These are phyloP conservation scores for Glossosoma conforme DNA, from an alignment of 1,140 invertebrate species.

Conservation along the genomic window DNA sequence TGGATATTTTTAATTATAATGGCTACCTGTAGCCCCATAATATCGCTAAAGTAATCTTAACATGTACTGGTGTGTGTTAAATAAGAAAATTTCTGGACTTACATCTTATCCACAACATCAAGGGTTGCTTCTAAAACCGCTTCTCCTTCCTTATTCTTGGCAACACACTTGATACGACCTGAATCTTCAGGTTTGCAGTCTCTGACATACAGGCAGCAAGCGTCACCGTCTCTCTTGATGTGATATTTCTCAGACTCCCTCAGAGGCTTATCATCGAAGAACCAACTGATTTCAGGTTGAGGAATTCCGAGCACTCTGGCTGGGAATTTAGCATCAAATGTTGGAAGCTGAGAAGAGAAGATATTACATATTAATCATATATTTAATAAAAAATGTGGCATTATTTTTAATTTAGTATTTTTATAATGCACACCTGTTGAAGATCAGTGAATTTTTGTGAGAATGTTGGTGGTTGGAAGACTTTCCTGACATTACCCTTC, in stretches of 20 bases:
- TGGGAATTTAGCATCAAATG: constrained; percentile 73
- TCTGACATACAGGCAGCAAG: constrained; percentile 67
- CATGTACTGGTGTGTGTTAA: too few relatives aligned
- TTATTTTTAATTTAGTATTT: background rate
- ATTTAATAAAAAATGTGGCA: background rate
- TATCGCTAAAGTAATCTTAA: too few relatives aligned
- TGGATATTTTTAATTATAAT: too few relatives aligned
- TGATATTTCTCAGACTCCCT: constrained; percentile 66
- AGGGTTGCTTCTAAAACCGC: constrained; percentile 69
- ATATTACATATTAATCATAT: background rate
- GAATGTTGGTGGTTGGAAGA: constrained; percentile 76
- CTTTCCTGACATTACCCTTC: constrained; percentile 70
- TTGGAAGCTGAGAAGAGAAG: constrained; percentile 53
- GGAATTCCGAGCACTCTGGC: constrained; percentile 82
- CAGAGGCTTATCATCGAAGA: constrained; percentile 68
- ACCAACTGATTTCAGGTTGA: constrained; percentile 81
- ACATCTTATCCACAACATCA: constrained; percentile 79
- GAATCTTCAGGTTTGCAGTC: constrained; percentile 63
- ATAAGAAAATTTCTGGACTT: constrained; percentile 39
- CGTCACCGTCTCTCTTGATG: constrained; percentile 72
- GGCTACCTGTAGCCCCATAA: too few relatives aligned
- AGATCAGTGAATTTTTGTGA: constrained; percentile 77
- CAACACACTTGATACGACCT: constrained; percentile 72
- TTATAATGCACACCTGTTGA: constrained; percentile 63
- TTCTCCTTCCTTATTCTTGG: constrained; percentile 75